Conservation (phyloP, 2,113 vertebrate species). For the Protomyctophum bolini region DNA sequence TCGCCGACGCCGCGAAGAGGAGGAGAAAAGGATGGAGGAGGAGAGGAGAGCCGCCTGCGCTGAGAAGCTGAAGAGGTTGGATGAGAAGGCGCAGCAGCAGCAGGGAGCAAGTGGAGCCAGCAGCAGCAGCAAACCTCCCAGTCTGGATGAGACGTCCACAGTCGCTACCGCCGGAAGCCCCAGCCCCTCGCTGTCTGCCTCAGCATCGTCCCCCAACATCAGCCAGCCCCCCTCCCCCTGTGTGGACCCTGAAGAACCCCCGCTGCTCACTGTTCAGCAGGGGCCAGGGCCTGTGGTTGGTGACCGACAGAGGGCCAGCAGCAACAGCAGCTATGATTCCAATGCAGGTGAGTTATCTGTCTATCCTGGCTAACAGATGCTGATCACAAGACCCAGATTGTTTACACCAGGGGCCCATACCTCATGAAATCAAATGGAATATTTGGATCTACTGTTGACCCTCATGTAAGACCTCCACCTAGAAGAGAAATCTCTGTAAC, state of each 20-base stretch:
- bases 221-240: conserved; percentile 80
- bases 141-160: conserved; percentile 64
- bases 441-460: too few species aligned
- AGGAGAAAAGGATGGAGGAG: conserved; percentile 92
- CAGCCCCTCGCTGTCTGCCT: conserved; percentile 72
- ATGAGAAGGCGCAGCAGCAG: conserved; percentile 83
- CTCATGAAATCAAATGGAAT: too few species aligned
- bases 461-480: too few species aligned
- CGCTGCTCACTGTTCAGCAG: conserved; percentile 48
- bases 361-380: not conserved
- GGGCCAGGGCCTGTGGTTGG: conserved; percentile 56
- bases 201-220: conserved; percentile 71
- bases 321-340: conserved; percentile 86
- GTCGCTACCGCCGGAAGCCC: conserved; percentile 63
- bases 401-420: not conserved
- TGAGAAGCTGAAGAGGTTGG: conserved; percentile 89
- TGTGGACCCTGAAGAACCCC: conserved; percentile 77
- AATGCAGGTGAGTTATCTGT: conserved; percentile 73
- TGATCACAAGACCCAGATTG: not conserved
- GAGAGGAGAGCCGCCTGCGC: conserved; percentile 91
- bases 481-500: too few species aligned
- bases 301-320: conserved; percentile 75
- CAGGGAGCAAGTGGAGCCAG: conserved; percentile 30
- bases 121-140: conserved; percentile 60
- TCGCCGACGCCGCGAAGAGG: conserved; percentile 87